These are phyloP conservation scores for Chloroceryle aenea DNA, from an alignment of 2,113 vertebrate genomes.

Conservation along the genomic window DNA sequence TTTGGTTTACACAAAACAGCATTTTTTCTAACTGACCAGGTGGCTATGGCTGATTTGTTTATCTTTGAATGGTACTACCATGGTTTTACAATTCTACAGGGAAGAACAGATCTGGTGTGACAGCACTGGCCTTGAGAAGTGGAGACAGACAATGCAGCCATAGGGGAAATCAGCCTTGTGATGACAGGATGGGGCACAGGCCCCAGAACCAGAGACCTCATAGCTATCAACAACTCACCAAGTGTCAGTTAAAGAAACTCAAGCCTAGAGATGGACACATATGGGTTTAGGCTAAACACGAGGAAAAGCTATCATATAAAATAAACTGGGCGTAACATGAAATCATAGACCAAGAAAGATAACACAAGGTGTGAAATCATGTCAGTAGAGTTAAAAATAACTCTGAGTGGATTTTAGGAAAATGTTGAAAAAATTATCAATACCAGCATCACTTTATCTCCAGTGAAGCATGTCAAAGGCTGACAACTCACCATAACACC, in stretches of 20 bases:
- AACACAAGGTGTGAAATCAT: not conserved
- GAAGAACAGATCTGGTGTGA: not conserved
- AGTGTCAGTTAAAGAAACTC: not conserved
- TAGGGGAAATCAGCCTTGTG: fast-evolving
- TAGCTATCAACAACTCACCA: not conserved
- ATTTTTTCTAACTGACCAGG: not conserved
- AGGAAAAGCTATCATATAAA: not conserved
- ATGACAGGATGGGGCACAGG: not conserved
- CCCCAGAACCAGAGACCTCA: fast-evolving
- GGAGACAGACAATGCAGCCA: fast-evolving
- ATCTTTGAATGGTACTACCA: not conserved
- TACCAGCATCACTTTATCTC: not conserved
- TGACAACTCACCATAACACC: not conserved
- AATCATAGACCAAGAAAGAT: not conserved
- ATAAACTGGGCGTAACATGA: not conserved
- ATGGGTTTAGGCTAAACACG: not conserved
- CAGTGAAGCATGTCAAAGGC: not conserved
- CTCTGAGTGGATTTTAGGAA: not conserved
- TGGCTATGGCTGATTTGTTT: not conserved
- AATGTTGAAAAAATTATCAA: not conserved
- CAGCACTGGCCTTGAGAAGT: not conserved
- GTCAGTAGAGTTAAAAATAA: not conserved
- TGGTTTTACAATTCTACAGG: not conserved
- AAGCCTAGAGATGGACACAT: not conserved
- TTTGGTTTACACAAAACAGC: not conserved